phyloP scores from a whole-genome alignment of 2,797 vertebrate species.

The Chelmon rostratus region DNA sequence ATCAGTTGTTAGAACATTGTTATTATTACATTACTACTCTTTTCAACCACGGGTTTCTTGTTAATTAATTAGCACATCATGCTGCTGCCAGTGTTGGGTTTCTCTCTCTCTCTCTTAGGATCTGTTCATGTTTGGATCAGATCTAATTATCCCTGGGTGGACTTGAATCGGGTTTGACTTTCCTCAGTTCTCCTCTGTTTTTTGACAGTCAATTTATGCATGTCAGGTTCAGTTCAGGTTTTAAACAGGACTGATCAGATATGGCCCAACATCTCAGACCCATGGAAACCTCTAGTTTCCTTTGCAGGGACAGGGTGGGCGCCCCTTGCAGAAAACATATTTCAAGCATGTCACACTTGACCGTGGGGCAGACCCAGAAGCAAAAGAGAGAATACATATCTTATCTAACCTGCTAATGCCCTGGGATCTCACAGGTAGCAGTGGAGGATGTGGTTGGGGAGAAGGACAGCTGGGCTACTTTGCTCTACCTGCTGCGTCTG shows the following conservation, averaged over 20 bases:
- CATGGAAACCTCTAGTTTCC: not conserved
- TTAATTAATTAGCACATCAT: not conserved
- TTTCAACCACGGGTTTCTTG: no score
- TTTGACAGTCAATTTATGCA: not conserved
- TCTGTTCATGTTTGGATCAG: not conserved
- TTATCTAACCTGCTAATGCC: slow-evolving; percentile 4
- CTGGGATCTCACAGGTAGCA: not conserved
- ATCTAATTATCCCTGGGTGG: not conserved
- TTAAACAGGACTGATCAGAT: not conserved
- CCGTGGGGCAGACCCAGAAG: slow-evolving; percentile 7
- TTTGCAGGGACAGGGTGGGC: not conserved
- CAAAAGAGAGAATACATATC: slow-evolving; percentile 6
- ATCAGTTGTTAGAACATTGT: no score
- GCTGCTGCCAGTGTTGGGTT: not conserved
- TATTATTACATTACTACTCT: no score
- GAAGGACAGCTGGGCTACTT: slow-evolving; percentile 4
- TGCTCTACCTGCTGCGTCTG: not conserved
- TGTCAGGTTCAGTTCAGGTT: not conserved
- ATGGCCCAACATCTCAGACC: no score
- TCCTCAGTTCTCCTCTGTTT: not conserved
- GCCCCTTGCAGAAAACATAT: not conserved
- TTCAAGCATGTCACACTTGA: slow-evolving; percentile 2
- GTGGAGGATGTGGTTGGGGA: not conserved
- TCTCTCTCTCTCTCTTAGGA: no score
- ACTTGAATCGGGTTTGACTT: not conserved